A percentile compares a stretch with the other conserved stretches of the same genome.
Conservation (phyloP, 2,797 vertebrate genomes). For the Sebastes hubbsi region DNA sequence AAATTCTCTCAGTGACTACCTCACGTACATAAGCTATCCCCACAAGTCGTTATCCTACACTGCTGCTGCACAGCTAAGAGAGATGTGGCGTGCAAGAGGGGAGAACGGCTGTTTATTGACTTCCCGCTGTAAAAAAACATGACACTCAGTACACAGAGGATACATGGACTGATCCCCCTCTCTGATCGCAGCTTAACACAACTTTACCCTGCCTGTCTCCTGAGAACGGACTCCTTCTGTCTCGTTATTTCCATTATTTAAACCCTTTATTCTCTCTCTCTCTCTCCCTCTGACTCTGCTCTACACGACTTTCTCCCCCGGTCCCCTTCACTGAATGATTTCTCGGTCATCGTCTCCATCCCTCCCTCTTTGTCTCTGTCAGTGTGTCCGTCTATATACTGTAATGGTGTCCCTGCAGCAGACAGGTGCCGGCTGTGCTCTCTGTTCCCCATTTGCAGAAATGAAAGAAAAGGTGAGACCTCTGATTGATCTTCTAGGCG, state of each 20-base stretch:
- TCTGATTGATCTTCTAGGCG: conserved; percentile 45
- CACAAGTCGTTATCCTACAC: neutral
- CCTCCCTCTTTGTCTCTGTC: conserved; percentile 29
- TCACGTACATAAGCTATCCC: neutral
- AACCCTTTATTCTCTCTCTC: conserved; percentile 1
- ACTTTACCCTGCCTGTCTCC: conserved; percentile 52
- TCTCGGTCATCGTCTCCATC: conserved; percentile 8
- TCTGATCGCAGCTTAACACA: conserved; percentile 70
- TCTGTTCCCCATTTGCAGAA: conserved; percentile 41
- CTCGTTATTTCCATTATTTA: conserved; percentile 1
- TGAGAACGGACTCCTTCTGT: conserved; percentile 25
- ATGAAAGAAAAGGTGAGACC: conserved; percentile 55
- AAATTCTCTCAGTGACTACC: neutral
- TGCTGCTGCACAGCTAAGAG: neutral
- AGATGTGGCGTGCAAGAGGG: neutral
- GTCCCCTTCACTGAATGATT: conserved; percentile 13
- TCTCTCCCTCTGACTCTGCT: conserved; percentile 1
- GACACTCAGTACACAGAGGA: conserved; percentile 52
- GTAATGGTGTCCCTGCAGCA: conserved; percentile 27
- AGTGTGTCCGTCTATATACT: conserved; percentile 7
- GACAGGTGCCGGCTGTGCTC: conserved; percentile 38
- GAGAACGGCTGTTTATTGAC: conserved; percentile 48
- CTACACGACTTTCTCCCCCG: neutral
- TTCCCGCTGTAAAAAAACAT: conserved; percentile 37
- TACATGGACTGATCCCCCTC: conserved; percentile 52